Percentiles rank a stretch among this genome's conserved stretches.
Evolutionary conservation across 2,113 vertebrate genomes (phyloP).

Genomic region (Trachemys scripta): DNA sequence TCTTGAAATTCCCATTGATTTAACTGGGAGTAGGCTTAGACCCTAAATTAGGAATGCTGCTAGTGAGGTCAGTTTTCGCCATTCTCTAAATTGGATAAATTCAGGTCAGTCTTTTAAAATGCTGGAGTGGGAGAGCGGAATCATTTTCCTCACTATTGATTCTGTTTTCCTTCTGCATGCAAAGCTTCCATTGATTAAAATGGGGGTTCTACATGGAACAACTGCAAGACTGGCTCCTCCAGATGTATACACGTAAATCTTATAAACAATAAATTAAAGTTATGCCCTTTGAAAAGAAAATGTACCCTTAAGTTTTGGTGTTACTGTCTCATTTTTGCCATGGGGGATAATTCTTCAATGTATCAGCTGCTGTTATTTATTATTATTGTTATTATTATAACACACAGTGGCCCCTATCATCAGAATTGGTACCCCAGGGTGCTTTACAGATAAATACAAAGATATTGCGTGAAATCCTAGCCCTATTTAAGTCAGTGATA

Average conservation of each 20-base stretch:
- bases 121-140: not conserved
- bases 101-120: not conserved
- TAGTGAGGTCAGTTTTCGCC: not conserved
- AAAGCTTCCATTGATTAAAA: not conserved
- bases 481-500: not conserved
- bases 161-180: not conserved
- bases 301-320: not conserved
- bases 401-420: not conserved
- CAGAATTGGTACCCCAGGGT: not conserved
- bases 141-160: not conserved
- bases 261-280: not conserved
- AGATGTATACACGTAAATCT: not conserved
- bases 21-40: not conserved
- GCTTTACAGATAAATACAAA: not conserved
- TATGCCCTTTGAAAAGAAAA: not conserved
- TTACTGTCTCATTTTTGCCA: constrained; percentile 10
- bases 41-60: not conserved
- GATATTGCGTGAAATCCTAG: not conserved
- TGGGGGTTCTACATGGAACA: not conserved
- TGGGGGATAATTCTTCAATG: not conserved
- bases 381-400: constrained; percentile 7
- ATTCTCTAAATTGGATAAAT: not conserved
- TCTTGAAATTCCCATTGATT: not conserved
- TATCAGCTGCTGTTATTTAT: not conserved
- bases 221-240: not conserved